Evolutionary conservation across 2,113 vertebrate species (phyloP), one percentile per base, ranked within the genome.

Genomic region (Nothobranchius kuhntae): DNA sequence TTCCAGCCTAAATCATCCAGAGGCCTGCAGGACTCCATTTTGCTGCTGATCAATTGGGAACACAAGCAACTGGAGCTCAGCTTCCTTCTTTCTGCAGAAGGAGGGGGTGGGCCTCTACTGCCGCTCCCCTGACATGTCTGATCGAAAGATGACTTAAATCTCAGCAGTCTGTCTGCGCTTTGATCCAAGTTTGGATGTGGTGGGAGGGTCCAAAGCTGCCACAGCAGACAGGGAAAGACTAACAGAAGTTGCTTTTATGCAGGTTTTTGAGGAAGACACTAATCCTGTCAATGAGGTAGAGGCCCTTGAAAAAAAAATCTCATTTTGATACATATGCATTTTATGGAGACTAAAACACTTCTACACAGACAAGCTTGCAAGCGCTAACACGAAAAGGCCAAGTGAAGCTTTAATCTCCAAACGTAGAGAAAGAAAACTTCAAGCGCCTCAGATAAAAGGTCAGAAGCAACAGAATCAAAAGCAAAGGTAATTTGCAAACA

Each of bases 371-470:
- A 45, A 45, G 44, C 10, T 45, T 6, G 51, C 48, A 65, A 55
- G 47, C 51, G n/a, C 30, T 55, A 44, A 17, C 50, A 64, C 54
- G 59, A 65, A 44, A 21, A 46, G 60, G 71, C 38, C 60, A 48
- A 50, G 71, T 44, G 10, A 30, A 72, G 24, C 57, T 68, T 80
- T 50, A 64, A 44, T 61, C 46, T 61, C 71, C 80, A 76, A 69
- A 9, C 11, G 13, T 45, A 45, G 13, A 12, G 26, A 71, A 46
- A 1, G 9, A 15, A 36, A 48, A 53, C 80, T 83, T 84, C 73
- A 78, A 81, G 81, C 57, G 61, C 61, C 52, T 70, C 53, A 54
- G 51, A 68, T 75, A 63, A 87, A 89, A 89, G 80, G 80, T 80
- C 81, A 81, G 53, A 82, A 62, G 56, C 85, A 86, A 54, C 61